Evolutionary conservation across 2,888 invertebrate species (phyloP), one percentile per base, ranked within the genome.

Genomic region (Encarsia formosa): DNA sequence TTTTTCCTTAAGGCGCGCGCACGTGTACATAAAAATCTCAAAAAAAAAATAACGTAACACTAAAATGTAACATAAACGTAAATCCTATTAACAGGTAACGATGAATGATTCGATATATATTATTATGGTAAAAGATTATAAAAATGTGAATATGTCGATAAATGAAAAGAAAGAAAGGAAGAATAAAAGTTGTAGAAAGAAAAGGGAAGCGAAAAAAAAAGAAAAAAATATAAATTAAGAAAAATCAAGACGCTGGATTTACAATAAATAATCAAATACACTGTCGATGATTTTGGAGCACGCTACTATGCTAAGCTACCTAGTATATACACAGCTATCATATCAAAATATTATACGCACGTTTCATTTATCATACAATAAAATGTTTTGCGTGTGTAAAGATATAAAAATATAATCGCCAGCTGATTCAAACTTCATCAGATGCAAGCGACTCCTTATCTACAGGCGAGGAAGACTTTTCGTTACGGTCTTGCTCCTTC

Each of bases 261-360:
- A 73, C 67, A 73, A 73, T 73, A 73, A 73, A 73, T 73, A 73
- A 70, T 65, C 70, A 68, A 71, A n/a, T 64, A 63, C 60, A 61
- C 61, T 68, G 56, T 61, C 58, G 54, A 65, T 65, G 63, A 63
- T 64, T 68, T 64, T 65, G 62, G 65, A 63, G 64, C 69, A 71
- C 70, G 64, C 67, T 61, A 64, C 57, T 57, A 57, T 60, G 62
- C 63, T 64, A 64, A 65, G 58, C 61, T 67, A 68, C 64, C 72
- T 73, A 73, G 64, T 73, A 74, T 74, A 72, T 74, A 74, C 73
- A 74, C 69, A 70, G 65, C 67, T 70, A 68, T 73, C 68, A 69
- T 73, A 73, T 69, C 70, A 71, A 73, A 73, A 73, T 71, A 73
- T 70, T 71, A 65, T 67, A 69, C 65, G 67, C 65, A 62, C 65